phyloP scores from a whole-genome alignment of 2,888 invertebrate genomes.

The Synanthedon andrenaeformis region DNA sequence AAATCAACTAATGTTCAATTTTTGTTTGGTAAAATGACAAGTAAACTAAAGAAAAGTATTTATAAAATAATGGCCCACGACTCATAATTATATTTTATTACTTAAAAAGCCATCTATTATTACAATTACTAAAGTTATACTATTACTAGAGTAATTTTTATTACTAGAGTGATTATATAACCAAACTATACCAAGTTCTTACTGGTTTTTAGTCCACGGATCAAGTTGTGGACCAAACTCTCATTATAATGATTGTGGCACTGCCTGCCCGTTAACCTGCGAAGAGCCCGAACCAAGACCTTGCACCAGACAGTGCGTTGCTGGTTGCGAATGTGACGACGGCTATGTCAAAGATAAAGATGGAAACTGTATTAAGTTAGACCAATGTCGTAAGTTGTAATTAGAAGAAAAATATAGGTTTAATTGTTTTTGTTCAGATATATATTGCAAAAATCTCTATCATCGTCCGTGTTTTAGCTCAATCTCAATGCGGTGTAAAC shows the following conservation, averaged over 20 bases:
- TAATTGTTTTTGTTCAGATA: not conserved
- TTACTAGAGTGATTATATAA: too few species aligned
- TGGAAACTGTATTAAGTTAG: slow-evolving; percentile 2
- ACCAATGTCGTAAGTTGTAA: slow-evolving; percentile 2
- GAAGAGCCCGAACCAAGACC: not conserved
- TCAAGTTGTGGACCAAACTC: not conserved
- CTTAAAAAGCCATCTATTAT: too few species aligned
- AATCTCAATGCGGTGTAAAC: slow-evolving; percentile 24
- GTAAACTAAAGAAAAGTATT: too few species aligned
- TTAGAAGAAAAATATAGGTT: not conserved
- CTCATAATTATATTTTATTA: not conserved
- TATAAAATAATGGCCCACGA: too few species aligned
- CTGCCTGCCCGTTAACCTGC: slow-evolving; percentile 3
- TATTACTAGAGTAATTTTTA: too few species aligned
- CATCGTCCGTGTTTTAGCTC: slow-evolving; percentile 13
- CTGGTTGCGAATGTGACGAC: slow-evolving; percentile 2
- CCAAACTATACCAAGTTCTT: not conserved
- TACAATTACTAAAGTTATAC: too few species aligned
- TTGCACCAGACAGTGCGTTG: slow-evolving; percentile 1
- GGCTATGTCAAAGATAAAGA: not conserved
- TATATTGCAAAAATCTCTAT: too few species aligned
- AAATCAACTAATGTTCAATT: too few species aligned
- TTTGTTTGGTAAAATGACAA: too few species aligned
- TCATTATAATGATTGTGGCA: slow-evolving; percentile 1
- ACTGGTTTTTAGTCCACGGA: not conserved